These are phyloP conservation scores for Chouioia cunea DNA, from an alignment of 2,888 invertebrate species.

Conservation along the genomic window DNA sequence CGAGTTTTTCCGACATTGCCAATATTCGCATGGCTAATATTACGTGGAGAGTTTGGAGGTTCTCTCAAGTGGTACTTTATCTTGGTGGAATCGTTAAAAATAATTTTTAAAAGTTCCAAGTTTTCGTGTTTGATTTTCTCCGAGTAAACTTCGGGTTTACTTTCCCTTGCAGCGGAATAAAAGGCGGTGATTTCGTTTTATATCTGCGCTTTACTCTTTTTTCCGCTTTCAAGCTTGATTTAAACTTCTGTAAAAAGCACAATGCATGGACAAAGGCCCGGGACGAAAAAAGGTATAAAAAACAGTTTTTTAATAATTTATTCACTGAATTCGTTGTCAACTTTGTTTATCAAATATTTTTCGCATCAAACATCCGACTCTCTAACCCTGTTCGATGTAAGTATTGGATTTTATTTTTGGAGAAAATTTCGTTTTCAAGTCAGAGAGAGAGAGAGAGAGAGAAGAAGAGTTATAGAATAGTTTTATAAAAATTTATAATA, in stretches of 20 bases:
- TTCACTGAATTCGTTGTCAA: no score
- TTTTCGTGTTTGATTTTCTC: conserved; percentile 37
- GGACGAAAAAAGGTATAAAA: no score
- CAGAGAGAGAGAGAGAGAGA: no score
- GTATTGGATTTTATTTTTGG: no score
- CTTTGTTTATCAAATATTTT: no score
- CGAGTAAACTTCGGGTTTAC: conserved; percentile 11
- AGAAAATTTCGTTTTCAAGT: no score
- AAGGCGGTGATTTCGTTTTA: background rate
- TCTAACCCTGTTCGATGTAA: no score
- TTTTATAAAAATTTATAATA: conserved; percentile 14
- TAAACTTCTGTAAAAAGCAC: conserved; percentile 11
- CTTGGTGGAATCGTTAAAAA: conserved; percentile 29
- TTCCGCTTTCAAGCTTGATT: conserved; percentile 28
- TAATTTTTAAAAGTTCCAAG: conserved; percentile 40
- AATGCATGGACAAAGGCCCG: no score
- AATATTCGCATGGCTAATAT: conserved; percentile 5
- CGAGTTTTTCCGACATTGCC: conserved; percentile 16
- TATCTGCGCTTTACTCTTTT: conserved; percentile 8
- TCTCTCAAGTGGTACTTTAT: background rate
- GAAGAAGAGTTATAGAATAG: no score
- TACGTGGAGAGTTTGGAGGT: background rate
- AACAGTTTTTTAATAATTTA: no score
- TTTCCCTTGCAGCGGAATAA: background rate
- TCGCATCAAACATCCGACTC: no score